A percentile compares a stretch with the other conserved stretches of the same genome.
Evolutionary conservation across 2,888 invertebrate species (phyloP).

Genomic region (Neoscelio sp.): DNA sequence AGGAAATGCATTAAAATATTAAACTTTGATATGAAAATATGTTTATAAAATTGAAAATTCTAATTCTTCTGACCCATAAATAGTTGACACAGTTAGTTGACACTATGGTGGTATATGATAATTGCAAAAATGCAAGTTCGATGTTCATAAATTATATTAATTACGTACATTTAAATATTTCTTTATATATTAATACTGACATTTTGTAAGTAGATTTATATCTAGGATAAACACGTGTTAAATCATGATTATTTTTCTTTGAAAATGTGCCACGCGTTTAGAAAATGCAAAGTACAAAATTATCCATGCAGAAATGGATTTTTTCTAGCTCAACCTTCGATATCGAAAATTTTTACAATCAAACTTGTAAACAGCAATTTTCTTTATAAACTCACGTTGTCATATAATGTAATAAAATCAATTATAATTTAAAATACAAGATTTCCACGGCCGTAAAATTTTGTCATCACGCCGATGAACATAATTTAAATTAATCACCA

Average conservation of each 20-base stretch:
- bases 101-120: neutral
- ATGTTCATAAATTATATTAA: neutral
- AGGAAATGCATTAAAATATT: constrained; percentile 15
- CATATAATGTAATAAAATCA: no score
- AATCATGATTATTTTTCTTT: constrained; percentile 8
- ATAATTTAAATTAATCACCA: no score
- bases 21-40: neutral
- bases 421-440: no score
- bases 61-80: constrained; percentile 16
- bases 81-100: constrained; percentile 6
- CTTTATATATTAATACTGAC: constrained; percentile 37
- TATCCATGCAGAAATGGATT: neutral
- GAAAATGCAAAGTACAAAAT: constrained; percentile 17
- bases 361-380: no score
- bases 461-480: no score
- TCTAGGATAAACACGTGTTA: constrained; percentile 22
- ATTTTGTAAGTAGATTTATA: constrained; percentile 33
- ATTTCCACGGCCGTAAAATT: no score
- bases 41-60: neutral
- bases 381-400: no score
- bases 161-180: constrained; percentile 28
- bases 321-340: no score
- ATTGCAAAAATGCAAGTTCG: constrained; percentile 5
- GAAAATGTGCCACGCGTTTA: constrained; percentile 16
- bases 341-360: no score